phyloP scores from a whole-genome alignment of 2,797 vertebrate genomes.

The Babyrousa celebensis region DNA sequence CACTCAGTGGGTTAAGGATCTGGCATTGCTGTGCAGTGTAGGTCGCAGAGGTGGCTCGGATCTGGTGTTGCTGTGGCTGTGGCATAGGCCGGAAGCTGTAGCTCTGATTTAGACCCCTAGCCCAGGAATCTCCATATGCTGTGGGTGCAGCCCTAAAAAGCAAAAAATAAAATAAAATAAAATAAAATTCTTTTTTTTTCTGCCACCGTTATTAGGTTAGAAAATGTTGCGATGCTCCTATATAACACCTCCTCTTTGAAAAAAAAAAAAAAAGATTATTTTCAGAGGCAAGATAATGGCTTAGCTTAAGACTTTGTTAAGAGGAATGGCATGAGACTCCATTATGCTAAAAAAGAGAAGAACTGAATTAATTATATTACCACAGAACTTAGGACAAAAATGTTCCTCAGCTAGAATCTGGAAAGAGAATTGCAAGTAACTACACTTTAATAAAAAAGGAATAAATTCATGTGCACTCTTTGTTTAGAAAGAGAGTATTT shows the following conservation, averaged over 20 bases:
- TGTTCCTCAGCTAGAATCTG: not conserved
- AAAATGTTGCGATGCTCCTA: constrained; percentile 23
- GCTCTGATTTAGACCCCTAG: no score
- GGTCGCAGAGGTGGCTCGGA: no score
- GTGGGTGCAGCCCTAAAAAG: no score
- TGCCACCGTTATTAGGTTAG: not conserved
- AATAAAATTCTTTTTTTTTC: not conserved
- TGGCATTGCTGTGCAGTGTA: no score
- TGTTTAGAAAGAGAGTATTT: constrained; percentile 46
- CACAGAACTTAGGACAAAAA: constrained; percentile 54
- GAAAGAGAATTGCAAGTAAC: constrained; percentile 29
- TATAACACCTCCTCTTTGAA: not conserved
- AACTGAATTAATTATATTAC: constrained; percentile 57
- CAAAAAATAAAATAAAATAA: no score
- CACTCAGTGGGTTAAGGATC: no score
- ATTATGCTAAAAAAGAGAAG: constrained; percentile 39
- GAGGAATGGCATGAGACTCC: not conserved
- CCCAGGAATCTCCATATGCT: no score
- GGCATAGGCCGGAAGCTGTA: no score
- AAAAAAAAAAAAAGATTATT: not conserved
- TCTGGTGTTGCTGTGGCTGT: no score
- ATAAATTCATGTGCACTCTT: not conserved
- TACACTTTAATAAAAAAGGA: not conserved
- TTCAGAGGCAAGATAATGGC: constrained; percentile 17
- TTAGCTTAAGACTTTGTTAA: constrained; percentile 21